Evolutionary conservation across 2,888 invertebrate species (phyloP).

Genomic region (Sminthurinus aureus): DNA sequence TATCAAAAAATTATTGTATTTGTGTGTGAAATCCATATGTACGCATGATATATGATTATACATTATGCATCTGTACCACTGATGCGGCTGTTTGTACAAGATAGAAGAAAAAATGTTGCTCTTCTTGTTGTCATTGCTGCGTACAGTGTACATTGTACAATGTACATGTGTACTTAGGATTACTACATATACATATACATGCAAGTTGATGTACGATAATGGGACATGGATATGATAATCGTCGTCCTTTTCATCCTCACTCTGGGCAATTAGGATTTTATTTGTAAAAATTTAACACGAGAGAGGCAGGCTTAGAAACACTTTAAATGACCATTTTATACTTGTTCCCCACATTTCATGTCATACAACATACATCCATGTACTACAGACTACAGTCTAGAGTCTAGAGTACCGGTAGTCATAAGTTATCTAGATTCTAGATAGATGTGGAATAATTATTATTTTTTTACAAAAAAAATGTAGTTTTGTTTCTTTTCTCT

Average conservation of each 20-base stretch:
- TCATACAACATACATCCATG: too few relatives aligned
- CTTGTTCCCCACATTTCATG: slow-evolving; percentile 14
- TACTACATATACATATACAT: not conserved
- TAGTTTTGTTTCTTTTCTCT: too few relatives aligned
- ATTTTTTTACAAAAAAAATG: too few relatives aligned
- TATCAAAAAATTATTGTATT: not conserved
- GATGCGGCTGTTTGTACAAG: not conserved
- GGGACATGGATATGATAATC: slow-evolving; percentile 33
- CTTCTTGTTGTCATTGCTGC: slow-evolving; percentile 32
- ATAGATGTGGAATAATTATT: too few relatives aligned
- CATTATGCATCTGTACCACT: not conserved
- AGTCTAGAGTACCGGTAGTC: too few relatives aligned
- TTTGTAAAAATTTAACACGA: slow-evolving; percentile 35
- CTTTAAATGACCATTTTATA: slow-evolving; percentile 37
- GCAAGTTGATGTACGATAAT: slow-evolving; percentile 34
- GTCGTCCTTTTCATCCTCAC: slow-evolving; percentile 12
- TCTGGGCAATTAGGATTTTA: slow-evolving; percentile 30
- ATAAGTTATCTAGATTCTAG: too few relatives aligned
- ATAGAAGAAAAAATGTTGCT: slow-evolving; percentile 17
- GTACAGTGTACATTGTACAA: not conserved
- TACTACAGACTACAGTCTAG: too few relatives aligned
- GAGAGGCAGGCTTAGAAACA: slow-evolving; percentile 33
- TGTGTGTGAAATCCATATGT: not conserved
- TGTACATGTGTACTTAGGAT: too few relatives aligned
- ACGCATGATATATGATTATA: too few relatives aligned